Percentiles rank a stretch among this genome's conserved stretches.
Evolutionary conservation across 1,140 invertebrate genomes (phyloP).

Genomic region (Hestina assimilis): DNA sequence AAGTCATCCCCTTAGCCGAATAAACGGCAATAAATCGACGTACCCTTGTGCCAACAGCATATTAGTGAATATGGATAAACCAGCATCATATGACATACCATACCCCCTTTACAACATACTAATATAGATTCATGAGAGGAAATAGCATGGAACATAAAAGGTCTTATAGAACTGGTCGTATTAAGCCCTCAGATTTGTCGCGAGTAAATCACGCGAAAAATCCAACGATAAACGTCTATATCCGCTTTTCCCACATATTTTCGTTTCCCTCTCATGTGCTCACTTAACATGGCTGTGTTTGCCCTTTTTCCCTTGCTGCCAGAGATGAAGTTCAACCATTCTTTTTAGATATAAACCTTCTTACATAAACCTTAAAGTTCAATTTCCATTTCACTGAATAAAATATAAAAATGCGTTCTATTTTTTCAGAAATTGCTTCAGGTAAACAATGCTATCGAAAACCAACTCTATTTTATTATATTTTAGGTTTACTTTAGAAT

Average conservation of each 20-base stretch:
- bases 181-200: constrained; percentile 71
- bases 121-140: constrained; percentile 14
- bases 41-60: constrained; percentile 65
- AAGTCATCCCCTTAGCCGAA: constrained; percentile 56
- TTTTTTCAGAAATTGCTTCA: constrained; percentile 40
- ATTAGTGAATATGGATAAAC: constrained; percentile 61
- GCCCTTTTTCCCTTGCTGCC: constrained; percentile 60
- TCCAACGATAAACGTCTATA: constrained; percentile 75
- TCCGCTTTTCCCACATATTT: constrained; percentile 77
- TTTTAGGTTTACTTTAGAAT: constrained; percentile 29
- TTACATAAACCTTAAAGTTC: neutral
- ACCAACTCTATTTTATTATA: neutral
- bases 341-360: constrained; percentile 30
- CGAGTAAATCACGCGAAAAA: constrained; percentile 73
- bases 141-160: constrained; percentile 22
- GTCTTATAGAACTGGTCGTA: constrained; percentile 40
- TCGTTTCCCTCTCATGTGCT: constrained; percentile 75
- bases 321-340: constrained; percentile 23
- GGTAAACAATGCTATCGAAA: neutral
- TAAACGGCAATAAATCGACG: constrained; percentile 66
- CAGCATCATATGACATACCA: constrained; percentile 35
- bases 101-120: constrained; percentile 7
- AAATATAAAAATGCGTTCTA: constrained; percentile 54
- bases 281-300: constrained; percentile 75
- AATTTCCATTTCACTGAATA: constrained; percentile 7